Conservation (phyloP, 2,113 vertebrate species). For the Climacteris rufus region DNA sequence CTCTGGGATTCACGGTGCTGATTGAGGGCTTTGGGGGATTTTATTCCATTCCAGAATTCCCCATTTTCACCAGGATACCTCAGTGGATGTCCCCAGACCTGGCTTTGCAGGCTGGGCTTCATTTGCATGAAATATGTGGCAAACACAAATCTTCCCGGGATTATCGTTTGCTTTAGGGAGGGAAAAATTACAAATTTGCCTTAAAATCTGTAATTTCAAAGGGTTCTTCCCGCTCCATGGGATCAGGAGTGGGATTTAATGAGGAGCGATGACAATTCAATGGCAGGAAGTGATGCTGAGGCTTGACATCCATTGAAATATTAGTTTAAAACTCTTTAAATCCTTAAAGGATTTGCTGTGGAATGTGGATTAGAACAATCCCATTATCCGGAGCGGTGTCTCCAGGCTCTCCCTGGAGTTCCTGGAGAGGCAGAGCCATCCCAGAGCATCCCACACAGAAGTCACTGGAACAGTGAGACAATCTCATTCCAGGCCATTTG, state of each 20-base stretch:
- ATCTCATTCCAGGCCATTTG: not conserved
- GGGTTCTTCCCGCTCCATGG: not conserved
- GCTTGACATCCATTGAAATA: not conserved
- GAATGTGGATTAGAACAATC: not conserved
- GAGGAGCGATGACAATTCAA: not conserved
- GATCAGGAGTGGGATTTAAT: not conserved
- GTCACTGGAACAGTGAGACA: fast-evolving
- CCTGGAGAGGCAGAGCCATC: fast-evolving
- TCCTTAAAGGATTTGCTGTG: not conserved
- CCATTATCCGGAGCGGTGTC: not conserved
- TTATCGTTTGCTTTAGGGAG: not conserved
- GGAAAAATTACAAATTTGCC: not conserved
- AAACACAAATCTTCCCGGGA: not conserved
- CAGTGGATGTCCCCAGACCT: fast-evolving
- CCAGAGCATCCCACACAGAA: not conserved
- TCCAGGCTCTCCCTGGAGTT: not conserved
- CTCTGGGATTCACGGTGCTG: not conserved
- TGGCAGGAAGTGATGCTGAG: not conserved
- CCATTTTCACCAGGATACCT: not conserved
- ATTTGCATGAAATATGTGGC: not conserved
- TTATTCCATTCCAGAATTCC: not conserved
- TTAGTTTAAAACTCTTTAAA: not conserved
- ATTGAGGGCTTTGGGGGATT: not conserved
- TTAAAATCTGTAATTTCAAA: not conserved
- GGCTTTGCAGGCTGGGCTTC: not conserved